Percentiles rank a stretch among this genome's conserved stretches.
Evolutionary conservation across 2,888 invertebrate species (phyloP).

Genomic region (Nasonovia ribisnigri): DNA sequence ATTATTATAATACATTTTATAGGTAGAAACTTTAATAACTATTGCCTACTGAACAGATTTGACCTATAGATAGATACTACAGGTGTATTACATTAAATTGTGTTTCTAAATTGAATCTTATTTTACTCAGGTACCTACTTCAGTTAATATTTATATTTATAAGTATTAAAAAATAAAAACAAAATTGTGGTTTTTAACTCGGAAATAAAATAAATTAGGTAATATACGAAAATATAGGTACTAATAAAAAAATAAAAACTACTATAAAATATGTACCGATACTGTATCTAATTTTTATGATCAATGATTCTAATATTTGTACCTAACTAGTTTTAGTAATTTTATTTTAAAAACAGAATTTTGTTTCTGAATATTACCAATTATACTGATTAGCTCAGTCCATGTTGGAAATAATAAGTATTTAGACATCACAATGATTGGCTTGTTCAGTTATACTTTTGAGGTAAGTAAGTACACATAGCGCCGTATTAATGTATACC

Average conservation of each 20-base stretch:
- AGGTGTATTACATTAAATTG: too few species aligned
- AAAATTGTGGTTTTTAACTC: too few species aligned
- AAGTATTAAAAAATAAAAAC: too few species aligned
- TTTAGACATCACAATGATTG: neutral
- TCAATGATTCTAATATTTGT: neutral
- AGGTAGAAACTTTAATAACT: neutral
- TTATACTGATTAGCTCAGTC: neutral
- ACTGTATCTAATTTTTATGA: neutral
- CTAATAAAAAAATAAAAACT: neutral
- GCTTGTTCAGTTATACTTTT: neutral
- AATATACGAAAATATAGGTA: neutral
- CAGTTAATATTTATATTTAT: too few species aligned
- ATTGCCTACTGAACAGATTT: neutral
- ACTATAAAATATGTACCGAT: too few species aligned
- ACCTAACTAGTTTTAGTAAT: neutral
- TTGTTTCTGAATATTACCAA: neutral
- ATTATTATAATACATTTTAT: neutral
- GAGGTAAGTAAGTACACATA: too few species aligned
- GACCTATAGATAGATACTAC: too few species aligned
- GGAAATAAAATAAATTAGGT: too few species aligned
- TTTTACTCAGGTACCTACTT: too few species aligned
- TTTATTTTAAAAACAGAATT: neutral
- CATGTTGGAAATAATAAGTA: neutral
- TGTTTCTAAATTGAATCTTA: too few species aligned
- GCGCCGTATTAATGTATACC: neutral